Evolutionary conservation across 2,797 vertebrate genomes (phyloP).

Genomic region (Sebastiscus albofasciatus): DNA sequence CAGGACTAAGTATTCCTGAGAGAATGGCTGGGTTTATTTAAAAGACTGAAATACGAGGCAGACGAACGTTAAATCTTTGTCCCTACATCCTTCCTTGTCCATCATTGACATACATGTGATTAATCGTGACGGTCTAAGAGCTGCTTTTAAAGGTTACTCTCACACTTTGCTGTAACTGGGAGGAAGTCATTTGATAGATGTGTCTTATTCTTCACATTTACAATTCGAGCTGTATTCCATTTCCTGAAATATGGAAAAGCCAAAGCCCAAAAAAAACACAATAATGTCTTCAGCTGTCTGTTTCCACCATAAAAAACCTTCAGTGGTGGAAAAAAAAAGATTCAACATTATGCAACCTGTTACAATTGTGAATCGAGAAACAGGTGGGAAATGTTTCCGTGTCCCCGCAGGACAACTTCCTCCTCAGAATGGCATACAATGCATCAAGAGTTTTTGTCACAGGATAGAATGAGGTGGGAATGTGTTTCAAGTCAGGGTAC

Average conservation of each 20-base stretch:
- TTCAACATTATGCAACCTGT: slow-evolving; percentile 28
- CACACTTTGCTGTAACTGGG: too few relatives aligned
- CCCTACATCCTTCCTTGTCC: neutral
- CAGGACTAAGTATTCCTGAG: too few relatives aligned
- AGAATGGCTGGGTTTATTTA: neutral
- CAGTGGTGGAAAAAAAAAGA: neutral
- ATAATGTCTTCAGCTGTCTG: slow-evolving; percentile 8
- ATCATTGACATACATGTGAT: too few relatives aligned
- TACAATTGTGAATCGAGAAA: slow-evolving; percentile 15
- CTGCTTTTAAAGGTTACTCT: neutral
- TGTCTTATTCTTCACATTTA: neutral
- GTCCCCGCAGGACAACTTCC: slow-evolving; percentile 12
- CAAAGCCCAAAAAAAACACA: neutral
- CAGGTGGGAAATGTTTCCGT: slow-evolving; percentile 19
- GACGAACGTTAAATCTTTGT: neutral
- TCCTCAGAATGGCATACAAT: slow-evolving; percentile 13
- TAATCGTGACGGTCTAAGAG: neutral
- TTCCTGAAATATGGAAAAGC: slow-evolving; percentile 3
- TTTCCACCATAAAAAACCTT: slow-evolving; percentile 7
- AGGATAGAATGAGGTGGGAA: slow-evolving; percentile 47
- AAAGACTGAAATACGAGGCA: neutral
- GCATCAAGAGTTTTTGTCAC: slow-evolving; percentile 51
- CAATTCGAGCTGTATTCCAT: neutral
- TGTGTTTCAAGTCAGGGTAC: slow-evolving; percentile 47
- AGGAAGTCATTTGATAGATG: neutral